phyloP scores from a whole-genome alignment of 1,140 invertebrate genomes.

The Cyrtorhinus lividipennis region DNA sequence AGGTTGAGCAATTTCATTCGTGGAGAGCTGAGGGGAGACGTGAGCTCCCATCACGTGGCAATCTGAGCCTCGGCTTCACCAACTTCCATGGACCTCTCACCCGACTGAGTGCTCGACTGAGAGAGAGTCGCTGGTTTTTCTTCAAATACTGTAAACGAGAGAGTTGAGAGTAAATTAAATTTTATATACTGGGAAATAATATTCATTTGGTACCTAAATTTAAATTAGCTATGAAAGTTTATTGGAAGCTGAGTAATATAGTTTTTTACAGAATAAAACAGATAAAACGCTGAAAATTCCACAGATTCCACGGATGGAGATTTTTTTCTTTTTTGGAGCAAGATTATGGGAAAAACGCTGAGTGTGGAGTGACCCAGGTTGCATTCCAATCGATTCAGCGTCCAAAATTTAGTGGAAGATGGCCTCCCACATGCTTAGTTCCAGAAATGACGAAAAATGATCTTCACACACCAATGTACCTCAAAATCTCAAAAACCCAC shows the following conservation, averaged over 20 bases:
- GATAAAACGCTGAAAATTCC: neutral
- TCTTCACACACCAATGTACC: too few relatives aligned
- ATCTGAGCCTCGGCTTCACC: slow-evolving; percentile 13
- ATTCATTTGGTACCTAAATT: too few relatives aligned
- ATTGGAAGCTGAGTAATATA: neutral
- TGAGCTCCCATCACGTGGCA: slow-evolving; percentile 1
- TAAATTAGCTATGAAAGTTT: too few relatives aligned
- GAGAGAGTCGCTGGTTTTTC: slow-evolving; percentile 34
- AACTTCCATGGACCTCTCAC: slow-evolving; percentile 13
- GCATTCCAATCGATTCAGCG: too few relatives aligned
- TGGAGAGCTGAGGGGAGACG: neutral
- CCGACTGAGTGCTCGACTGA: slow-evolving; percentile 20
- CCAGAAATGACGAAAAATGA: too few relatives aligned
- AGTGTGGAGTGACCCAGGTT: too few relatives aligned
- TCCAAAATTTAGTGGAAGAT: too few relatives aligned
- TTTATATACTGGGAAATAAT: too few relatives aligned
- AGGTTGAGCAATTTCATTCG: neutral
- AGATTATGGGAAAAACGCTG: too few relatives aligned
- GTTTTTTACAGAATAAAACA: neutral
- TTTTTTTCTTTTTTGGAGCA: neutral
- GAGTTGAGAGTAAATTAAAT: neutral
- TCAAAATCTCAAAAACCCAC: too few relatives aligned
- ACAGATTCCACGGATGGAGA: neutral
- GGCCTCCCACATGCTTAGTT: too few relatives aligned
- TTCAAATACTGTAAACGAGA: slow-evolving; percentile 42